Evolutionary conservation across 2,888 invertebrate species (phyloP).

Genomic region (Hoplodrina ambigua): DNA sequence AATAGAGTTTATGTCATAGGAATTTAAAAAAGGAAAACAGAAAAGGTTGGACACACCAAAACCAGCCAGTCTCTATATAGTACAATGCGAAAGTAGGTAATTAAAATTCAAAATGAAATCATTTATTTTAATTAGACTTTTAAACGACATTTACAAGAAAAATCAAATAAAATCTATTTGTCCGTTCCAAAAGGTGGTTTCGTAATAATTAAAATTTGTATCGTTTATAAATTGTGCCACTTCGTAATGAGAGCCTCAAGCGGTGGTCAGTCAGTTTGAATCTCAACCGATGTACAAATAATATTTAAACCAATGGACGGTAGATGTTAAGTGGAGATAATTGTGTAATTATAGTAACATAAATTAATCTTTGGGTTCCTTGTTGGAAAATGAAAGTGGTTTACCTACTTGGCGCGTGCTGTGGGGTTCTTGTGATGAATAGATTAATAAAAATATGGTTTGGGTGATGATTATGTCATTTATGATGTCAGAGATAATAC

Average conservation of each 20-base stretch:
- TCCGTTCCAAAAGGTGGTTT: too few relatives aligned
- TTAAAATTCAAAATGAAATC: too few relatives aligned
- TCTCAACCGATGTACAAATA: slow-evolving; percentile 49
- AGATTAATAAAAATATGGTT: neutral
- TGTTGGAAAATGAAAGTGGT: slow-evolving; percentile 27
- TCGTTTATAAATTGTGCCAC: slow-evolving; percentile 40
- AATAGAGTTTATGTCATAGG: too few relatives aligned
- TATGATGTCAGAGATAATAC: neutral
- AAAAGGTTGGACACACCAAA: too few relatives aligned
- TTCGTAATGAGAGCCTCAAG: slow-evolving; percentile 54
- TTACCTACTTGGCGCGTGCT: neutral
- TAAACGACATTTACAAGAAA: too few relatives aligned
- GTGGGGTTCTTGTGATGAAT: neutral
- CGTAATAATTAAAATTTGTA: slow-evolving; percentile 16
- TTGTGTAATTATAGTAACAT: slow-evolving; percentile 58
- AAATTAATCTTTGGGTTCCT: slow-evolving; percentile 52
- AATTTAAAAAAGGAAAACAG: too few relatives aligned
- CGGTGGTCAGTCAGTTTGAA: slow-evolving; percentile 48
- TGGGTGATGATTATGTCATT: neutral
- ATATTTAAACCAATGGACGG: slow-evolving; percentile 46
- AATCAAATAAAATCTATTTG: too few relatives aligned
- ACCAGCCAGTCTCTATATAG: neutral
- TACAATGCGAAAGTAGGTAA: neutral
- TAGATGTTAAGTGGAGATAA: slow-evolving; percentile 52
- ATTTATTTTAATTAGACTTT: too few relatives aligned